A percentile compares a stretch with the other conserved stretches of the same genome.
Evolutionary conservation across 2,113 vertebrate species (phyloP).

Genomic region (Capricornis sumatraensis): DNA sequence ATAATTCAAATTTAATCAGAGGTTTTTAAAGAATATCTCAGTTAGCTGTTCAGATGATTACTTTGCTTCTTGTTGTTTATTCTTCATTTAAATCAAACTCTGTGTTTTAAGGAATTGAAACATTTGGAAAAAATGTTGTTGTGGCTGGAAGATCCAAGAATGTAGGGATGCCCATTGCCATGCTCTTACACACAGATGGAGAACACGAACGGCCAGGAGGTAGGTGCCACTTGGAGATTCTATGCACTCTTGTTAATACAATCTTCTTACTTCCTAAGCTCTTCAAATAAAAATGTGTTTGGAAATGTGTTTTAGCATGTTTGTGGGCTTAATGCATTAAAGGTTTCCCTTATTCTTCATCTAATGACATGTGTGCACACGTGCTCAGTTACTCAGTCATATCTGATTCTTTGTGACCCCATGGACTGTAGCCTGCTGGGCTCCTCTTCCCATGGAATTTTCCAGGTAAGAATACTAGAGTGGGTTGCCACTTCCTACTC

Average conservation of each 20-base stretch:
- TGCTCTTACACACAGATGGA: constrained; percentile 91
- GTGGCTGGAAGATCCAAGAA: constrained; percentile 94
- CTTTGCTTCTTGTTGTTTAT: background rate
- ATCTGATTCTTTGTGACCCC: background rate
- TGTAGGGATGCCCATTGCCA: constrained; percentile 94
- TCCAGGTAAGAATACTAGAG: background rate
- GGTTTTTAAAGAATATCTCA: constrained; percentile 7
- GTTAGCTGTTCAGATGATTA: background rate
- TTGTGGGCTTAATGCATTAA: background rate
- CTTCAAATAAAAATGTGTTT: background rate
- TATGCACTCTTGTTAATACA: accelerated
- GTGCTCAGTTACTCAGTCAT: background rate
- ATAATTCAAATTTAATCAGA: constrained; percentile 26
- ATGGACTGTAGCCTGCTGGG: background rate
- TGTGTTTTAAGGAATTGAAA: constrained; percentile 87
- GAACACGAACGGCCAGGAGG: constrained; percentile 91
- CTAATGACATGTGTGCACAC: background rate
- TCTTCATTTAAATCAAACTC: constrained; percentile 37
- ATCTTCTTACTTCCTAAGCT: background rate
- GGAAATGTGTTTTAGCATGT: background rate
- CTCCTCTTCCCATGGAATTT: background rate
- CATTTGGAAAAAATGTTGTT: constrained; percentile 92
- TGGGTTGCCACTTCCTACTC: background rate
- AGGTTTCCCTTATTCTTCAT: background rate
- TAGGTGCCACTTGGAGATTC: constrained; percentile 67